These are phyloP conservation scores for Saimiri boliviensis DNA, from an alignment of 2,113 vertebrate species.

Conservation along the genomic window DNA sequence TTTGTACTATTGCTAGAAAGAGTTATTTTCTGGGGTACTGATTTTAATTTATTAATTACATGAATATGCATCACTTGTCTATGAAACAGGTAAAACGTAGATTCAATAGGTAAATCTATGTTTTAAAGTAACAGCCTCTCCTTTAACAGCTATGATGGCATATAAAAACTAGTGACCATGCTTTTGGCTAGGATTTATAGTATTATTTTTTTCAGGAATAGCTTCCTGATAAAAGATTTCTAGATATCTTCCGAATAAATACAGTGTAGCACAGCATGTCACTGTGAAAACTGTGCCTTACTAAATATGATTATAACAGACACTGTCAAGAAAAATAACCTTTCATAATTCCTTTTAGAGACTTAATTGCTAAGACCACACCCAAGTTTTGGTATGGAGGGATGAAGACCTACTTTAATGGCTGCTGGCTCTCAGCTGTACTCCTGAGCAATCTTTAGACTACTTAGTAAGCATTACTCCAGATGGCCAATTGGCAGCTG, in stretches of 20 bases:
- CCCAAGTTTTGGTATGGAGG: not conserved
- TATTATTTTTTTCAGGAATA: not conserved
- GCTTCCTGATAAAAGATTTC: not conserved
- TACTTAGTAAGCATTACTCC: slow-evolving; percentile 41
- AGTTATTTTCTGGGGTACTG: not conserved
- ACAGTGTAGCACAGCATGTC: not conserved
- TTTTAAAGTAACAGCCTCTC: not conserved
- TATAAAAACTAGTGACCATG: not conserved
- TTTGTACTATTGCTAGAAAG: not conserved
- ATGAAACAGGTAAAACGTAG: not conserved
- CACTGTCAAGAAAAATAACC: not conserved
- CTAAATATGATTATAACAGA: not conserved
- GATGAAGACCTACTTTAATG: not conserved
- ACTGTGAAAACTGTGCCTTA: not conserved
- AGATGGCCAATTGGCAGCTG: slow-evolving; percentile 39
- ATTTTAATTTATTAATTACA: not conserved
- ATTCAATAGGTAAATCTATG: not conserved
- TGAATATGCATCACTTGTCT: not conserved
- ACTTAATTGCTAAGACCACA: not conserved
- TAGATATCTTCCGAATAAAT: not conserved
- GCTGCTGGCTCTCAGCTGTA: not conserved
- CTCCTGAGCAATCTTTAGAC: not conserved
- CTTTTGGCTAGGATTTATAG: not conserved
- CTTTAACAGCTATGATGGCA: not conserved
- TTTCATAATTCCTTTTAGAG: not conserved